Base-by-base conservation (phyloP, 2,113 vertebrate species). In the Zosterops lateralis region DNA sequence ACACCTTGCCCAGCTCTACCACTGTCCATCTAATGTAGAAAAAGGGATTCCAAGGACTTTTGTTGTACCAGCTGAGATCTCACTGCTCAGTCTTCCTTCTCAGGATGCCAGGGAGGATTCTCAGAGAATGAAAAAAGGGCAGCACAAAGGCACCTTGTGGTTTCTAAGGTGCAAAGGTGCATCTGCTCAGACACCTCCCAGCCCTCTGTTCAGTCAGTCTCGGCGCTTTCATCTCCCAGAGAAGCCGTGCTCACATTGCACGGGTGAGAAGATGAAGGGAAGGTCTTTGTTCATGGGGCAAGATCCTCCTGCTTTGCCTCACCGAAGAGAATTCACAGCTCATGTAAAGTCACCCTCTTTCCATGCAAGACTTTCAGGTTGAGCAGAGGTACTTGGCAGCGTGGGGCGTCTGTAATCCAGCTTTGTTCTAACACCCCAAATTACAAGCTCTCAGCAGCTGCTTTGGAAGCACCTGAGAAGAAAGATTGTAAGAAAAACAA, bases 381-480 rank as follows among this genome's bases (percentile, higher is more conserved):
- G 78, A 57, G 83, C 90, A 70, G 73, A 54, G 89, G 40, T 21
- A 17, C 75, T 6, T 6, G 12, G 5, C 70, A 78, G 81, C 68
- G 6, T 18, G 81, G 57, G 60, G 73, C 16, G 3, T 44, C 84
- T 86, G 51, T 44, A 67, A 68, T 48, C 70, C 86, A 77, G 64
- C 86, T 94, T 84, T 77, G 91, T 92, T 74, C 48, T 29, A 80
- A 26, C 58, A 19, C n/a, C 74, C 31, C 0, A 86, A 91, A 93
- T 93, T 65, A 92, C 58, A 89, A 92, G 89, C 79, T 67, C 66
- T 85, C 82, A 66, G 70, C 66, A 16, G 42, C 77, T 86, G 82
- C 92, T 70, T 92, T 74, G 68, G 74, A 88, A 88, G 95, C 8
- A 51, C 78, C 87, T 86, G 62, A 77, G 85, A 71, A 65, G 50